Evolutionary conservation across 2,797 vertebrate genomes (phyloP).

Genomic region (Synanceia verrucosa): DNA sequence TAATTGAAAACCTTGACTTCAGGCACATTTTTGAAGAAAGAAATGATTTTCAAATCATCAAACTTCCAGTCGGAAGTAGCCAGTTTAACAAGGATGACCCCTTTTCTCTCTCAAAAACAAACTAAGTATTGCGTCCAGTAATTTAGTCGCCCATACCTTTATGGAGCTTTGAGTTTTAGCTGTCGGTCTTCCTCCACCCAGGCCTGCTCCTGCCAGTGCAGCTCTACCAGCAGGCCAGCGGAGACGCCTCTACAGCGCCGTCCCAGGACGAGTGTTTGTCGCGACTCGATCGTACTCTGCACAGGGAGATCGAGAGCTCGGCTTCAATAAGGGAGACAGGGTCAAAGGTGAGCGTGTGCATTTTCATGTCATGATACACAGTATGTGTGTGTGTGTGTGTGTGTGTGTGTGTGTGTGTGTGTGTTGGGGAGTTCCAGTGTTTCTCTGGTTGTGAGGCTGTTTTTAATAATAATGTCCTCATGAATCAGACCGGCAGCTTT

Average conservation of each 20-base stretch:
- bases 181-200: conserved; percentile 30
- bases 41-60: neutral
- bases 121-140: neutral
- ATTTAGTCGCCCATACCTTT: neutral
- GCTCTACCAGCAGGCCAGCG: conserved; percentile 74
- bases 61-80: neutral
- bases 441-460: conserved; percentile 4
- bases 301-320: conserved; percentile 91
- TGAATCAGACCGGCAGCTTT: neutral
- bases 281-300: conserved; percentile 90
- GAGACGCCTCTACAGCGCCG: conserved; percentile 91
- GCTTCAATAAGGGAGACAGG: conserved; percentile 92
- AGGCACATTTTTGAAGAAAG: neutral
- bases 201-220: conserved; percentile 61
- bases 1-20: neutral
- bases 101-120: neutral
- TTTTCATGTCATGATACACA: neutral
- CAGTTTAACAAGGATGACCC: neutral
- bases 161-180: neutral
- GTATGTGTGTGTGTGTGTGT: conserved; percentile 25
- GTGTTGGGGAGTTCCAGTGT: conserved; percentile 8
- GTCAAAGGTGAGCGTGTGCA: conserved; percentile 87
- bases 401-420: conserved; percentile 25
- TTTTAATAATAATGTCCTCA: too few relatives aligned
- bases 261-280: conserved; percentile 91